Evolutionary conservation across 2,797 vertebrate genomes (phyloP).

Genomic region (Pelodytes ibericus): DNA sequence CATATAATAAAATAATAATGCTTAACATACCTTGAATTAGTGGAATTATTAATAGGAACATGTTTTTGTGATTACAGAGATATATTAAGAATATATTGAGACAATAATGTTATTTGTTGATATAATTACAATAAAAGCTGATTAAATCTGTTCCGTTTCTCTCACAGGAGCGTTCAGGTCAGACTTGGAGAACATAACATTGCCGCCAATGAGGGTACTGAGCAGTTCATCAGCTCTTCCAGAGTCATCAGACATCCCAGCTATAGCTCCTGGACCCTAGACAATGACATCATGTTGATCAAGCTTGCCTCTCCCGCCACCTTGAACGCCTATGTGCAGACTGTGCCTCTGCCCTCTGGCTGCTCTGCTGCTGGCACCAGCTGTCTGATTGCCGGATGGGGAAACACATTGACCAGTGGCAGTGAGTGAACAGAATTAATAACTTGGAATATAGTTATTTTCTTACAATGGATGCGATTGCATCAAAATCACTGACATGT

Average conservation of each 20-base stretch:
- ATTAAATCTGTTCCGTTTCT: too few relatives aligned
- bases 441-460: not conserved
- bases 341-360: slow-evolving; percentile 73
- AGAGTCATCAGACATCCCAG: slow-evolving; percentile 75
- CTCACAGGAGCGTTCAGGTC: slow-evolving; percentile 24
- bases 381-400: slow-evolving; percentile 82
- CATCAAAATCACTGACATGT: too few relatives aligned
- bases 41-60: too few relatives aligned
- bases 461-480: too few relatives aligned
- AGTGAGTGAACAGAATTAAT: slow-evolving; percentile 66
- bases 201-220: not conserved
- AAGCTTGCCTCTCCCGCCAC: too few relatives aligned
- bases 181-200: slow-evolving; percentile 63
- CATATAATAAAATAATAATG: too few relatives aligned
- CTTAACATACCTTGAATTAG: too few relatives aligned
- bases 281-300: slow-evolving; percentile 82
- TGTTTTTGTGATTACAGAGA: too few relatives aligned
- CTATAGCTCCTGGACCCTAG: slow-evolving; percentile 69
- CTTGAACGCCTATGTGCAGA: slow-evolving; percentile 71
- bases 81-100: too few relatives aligned
- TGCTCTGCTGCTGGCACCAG: slow-evolving; percentile 71
- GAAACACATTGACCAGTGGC: slow-evolving; percentile 74
- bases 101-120: too few relatives aligned
- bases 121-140: too few relatives aligned
- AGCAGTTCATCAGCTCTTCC: slow-evolving; percentile 74